Evolutionary conservation across 2,888 invertebrate genomes (phyloP), one percentile per base, ranked within the genome.

Genomic region (Cantharis rustica): DNA sequence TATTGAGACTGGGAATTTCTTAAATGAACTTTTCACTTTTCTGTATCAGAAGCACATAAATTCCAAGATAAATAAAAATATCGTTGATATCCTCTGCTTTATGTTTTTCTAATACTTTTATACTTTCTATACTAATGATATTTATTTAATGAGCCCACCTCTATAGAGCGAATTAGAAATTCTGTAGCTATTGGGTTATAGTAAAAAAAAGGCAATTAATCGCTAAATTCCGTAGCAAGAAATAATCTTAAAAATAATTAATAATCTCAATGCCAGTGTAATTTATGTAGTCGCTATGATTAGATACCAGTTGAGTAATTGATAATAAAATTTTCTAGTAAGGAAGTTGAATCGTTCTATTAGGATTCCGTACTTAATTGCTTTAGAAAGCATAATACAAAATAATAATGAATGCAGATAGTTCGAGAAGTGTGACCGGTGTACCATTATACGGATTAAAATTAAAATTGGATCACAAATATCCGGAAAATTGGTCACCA

Each of bases 401-500:
- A 47, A n/a, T 47, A n/a, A 47, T 13, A 47, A 47, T 47, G 47
- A 47, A n/a, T 4, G n/a, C 47, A n/a, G 68, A n/a, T n/a, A 47
- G n/a, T 13, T 27, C 0, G 3, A 27, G 15, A 17, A 68, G 9
- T 15, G 23, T 68, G 23, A 66, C 16, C 11, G 17, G 63, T 16
- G 64, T 91, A 77, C 92, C 95, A 15, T 90, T 91, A 78, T 92
- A 91, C 85, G 95, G 95, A 13, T 90, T 95, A 80, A 95, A 94
- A 87, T 89, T 95, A 15, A 90, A 90, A 81, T 89, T 96, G 81
- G 91, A 95, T 87, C 94, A 95, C 89, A 90, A 91, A 80, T 95
- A 92, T 89, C 93, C 94, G 0, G 91, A 95, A 84, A 93, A 92
- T 86, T 92, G 94, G 86, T 92, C 91, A 81, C 95, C 94, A 85